Evolutionary conservation across 2,888 invertebrate genomes (phyloP), one percentile per base, ranked within the genome.

Genomic region (Nudaria mundana): DNA sequence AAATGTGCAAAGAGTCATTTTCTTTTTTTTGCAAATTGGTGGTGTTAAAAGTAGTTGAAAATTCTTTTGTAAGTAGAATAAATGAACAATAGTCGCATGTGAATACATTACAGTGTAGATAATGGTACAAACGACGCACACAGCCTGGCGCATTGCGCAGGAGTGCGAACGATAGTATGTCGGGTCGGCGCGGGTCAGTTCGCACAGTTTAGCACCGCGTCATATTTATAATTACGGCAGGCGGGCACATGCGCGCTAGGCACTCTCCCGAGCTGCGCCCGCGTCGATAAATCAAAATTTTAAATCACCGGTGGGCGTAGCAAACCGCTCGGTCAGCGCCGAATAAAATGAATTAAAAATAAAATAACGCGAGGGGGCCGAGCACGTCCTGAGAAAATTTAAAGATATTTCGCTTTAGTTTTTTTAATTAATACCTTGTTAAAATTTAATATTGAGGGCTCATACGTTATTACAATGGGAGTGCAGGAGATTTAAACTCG

Each of bases 341-440:
- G 84, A 86, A 88, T 86, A 88, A 88, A 86, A 86, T 84, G 85
- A 85, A 85, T 86, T 85, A 83, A 87, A 86, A 87, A 87, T 80
- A 86, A 87, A 85, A 81, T 78, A 78, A 80, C 56, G 57, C 75
- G 71, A 79, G 81, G 81, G 80, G 81, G 79, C 77, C 71, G 78
- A 63, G 70, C 76, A 74, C 76, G 80, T 74, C 82, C 83, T 86
- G 86, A 86, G 86, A 86, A 87, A 85, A 86, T 81, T 85, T 79
- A 80, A 86, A 85, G 72, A 81, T 78, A 82, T 85, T 87, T 86
- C 81, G 87, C 87, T 86, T 88, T 86, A 84, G 79, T 87, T 87
- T 88, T 88, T 87, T 88, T 86, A 87, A 87, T 88, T 88, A 86
- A 87, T 88, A 87, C 88, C 88, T 88, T 88, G 88, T 88, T 88